These are phyloP conservation scores for Chromoteleia sp. DNA, from an alignment of 2,888 invertebrate genomes.

Conservation along the genomic window DNA sequence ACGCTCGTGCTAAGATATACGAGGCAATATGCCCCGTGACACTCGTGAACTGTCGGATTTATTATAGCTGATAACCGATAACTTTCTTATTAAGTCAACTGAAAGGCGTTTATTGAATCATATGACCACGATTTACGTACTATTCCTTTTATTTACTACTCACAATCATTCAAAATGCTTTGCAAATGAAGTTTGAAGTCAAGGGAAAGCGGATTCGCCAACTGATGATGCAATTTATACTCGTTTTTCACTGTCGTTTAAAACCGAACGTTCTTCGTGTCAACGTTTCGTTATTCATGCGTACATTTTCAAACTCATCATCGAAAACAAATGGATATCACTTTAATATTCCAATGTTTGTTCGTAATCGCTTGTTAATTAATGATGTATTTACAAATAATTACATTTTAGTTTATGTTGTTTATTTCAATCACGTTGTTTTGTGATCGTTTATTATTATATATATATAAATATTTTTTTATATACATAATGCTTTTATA, in stretches of 20 bases:
- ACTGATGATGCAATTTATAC: too few species aligned
- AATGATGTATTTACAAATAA: background rate
- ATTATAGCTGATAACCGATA: slow-evolving; percentile 79
- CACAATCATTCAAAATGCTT: slow-evolving; percentile 13
- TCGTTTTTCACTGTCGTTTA: too few species aligned
- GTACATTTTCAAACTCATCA: background rate
- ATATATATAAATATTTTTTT: too few species aligned
- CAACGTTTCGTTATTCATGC: slow-evolving; percentile 6
- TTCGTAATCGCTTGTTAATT: slow-evolving; percentile 4
- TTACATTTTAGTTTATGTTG: background rate
- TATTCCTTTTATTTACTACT: slow-evolving; percentile 16
- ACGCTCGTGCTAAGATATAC: slow-evolving; percentile 80
- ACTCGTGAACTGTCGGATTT: slow-evolving; percentile 80
- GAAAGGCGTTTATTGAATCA: slow-evolving; percentile 63
- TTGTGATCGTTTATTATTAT: too few species aligned
- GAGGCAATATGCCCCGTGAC: slow-evolving; percentile 80
- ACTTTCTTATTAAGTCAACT: slow-evolving; percentile 79
- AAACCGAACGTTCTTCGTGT: background rate
- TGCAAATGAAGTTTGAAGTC: slow-evolving; percentile 1
- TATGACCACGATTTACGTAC: slow-evolving; percentile 26
- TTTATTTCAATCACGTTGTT: too few species aligned
- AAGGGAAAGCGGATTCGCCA: background rate
- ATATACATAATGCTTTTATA: too few species aligned
- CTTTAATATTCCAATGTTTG: slow-evolving; percentile 4
- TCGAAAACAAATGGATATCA: slow-evolving; percentile 12